Percentiles rank a stretch among this genome's conserved stretches.
Evolutionary conservation across 1,140 invertebrate genomes (phyloP).

Genomic region (Hesperophylax magnus): DNA sequence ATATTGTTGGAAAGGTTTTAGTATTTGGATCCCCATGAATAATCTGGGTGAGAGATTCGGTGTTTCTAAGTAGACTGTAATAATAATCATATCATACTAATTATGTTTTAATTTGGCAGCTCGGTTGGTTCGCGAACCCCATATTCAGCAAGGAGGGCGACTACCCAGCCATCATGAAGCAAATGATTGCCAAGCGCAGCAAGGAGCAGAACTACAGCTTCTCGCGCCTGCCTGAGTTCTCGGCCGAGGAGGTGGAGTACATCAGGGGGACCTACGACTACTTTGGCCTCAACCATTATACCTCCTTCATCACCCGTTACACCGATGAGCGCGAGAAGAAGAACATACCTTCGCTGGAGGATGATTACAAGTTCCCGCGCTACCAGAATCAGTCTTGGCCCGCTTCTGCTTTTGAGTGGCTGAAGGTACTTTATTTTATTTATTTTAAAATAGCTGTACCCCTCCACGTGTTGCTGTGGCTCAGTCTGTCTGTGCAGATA

Average conservation of each 20-base stretch:
- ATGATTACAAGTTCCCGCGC: constrained; percentile 51
- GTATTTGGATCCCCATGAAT: no score
- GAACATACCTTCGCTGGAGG: constrained; percentile 47
- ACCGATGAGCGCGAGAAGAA: constrained; percentile 37
- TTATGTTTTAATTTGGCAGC: constrained; percentile 50
- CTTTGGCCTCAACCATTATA: constrained; percentile 60
- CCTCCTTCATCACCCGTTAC: constrained; percentile 54
- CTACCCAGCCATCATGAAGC: constrained; percentile 61
- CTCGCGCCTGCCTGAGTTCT: constrained; percentile 62
- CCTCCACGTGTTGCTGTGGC: no score
- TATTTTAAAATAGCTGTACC: no score
- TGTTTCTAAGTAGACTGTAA: no score
- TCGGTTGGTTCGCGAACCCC: constrained; percentile 61
- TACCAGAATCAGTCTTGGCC: constrained; percentile 55
- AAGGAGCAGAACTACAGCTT: constrained; percentile 59
- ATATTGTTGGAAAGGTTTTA: no score
- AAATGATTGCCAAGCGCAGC: constrained; percentile 60
- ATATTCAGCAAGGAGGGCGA: constrained; percentile 60
- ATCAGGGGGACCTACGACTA: constrained; percentile 69
- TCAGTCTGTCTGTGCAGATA: no score
- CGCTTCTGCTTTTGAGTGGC: constrained; percentile 53
- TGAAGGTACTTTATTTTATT: constrained; percentile 39
- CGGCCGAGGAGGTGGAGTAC: constrained; percentile 69
- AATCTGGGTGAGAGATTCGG: no score
- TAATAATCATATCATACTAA: no score